Evolutionary conservation across 2,113 vertebrate species (phyloP).

Genomic region (Acinonyx jubatus): DNA sequence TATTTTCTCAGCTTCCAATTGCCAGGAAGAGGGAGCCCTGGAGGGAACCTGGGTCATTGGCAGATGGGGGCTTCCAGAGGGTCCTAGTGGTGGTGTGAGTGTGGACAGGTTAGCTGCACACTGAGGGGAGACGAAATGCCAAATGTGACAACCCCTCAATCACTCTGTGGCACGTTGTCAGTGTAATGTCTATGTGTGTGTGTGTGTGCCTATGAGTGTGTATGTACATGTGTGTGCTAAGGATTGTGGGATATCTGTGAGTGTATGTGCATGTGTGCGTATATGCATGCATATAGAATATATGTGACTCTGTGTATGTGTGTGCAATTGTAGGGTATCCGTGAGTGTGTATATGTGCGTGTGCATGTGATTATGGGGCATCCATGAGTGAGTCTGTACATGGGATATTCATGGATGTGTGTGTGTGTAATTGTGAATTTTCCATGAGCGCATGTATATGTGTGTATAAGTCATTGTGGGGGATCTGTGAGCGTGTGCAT

Average conservation of each 20-base stretch:
- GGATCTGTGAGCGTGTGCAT: too few species aligned
- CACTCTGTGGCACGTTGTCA: neutral
- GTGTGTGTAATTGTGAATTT: neutral
- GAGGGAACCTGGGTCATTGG: rapidly evolving
- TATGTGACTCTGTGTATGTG: too few species aligned
- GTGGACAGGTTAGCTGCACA: rapidly evolving
- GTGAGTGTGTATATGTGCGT: neutral
- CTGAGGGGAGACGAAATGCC: neutral
- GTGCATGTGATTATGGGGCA: too few species aligned
- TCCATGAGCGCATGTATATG: too few species aligned
- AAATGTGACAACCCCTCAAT: neutral
- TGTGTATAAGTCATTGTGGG: too few species aligned
- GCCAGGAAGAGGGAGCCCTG: neutral
- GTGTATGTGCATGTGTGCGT: too few species aligned
- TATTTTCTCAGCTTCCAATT: neutral
- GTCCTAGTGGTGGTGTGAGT: neutral
- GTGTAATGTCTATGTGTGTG: too few species aligned
- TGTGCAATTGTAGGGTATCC: too few species aligned
- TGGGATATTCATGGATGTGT: too few species aligned
- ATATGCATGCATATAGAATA: too few species aligned
- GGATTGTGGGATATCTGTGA: neutral
- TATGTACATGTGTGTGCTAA: neutral
- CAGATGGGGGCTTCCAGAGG: neutral
- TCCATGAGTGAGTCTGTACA: too few species aligned
- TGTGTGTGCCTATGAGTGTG: too few species aligned